Evolutionary conservation across 2,888 invertebrate species (phyloP).

Genomic region (Limenitis camilla): DNA sequence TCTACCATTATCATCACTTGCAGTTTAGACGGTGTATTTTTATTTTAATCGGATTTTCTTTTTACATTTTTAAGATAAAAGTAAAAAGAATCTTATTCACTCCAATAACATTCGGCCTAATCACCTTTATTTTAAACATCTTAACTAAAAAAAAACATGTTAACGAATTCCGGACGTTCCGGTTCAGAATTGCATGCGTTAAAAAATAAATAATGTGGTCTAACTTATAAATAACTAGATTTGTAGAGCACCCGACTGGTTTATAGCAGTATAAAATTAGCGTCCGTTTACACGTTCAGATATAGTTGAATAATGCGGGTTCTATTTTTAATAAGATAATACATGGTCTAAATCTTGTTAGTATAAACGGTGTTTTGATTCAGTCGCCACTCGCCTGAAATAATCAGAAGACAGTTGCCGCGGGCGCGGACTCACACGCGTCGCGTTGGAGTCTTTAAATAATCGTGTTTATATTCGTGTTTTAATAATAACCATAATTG

Average conservation of each 20-base stretch:
- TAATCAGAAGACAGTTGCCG: slow-evolving; percentile 37
- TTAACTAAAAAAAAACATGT: slow-evolving; percentile 22
- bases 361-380: slow-evolving; percentile 20
- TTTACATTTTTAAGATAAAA: too few relatives aligned
- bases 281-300: slow-evolving; percentile 21
- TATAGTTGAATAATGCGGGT: background rate
- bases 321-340: slow-evolving; percentile 1
- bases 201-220: slow-evolving; percentile 30
- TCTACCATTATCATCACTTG: too few relatives aligned
- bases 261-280: slow-evolving; percentile 30
- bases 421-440: slow-evolving; percentile 25
- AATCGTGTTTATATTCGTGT: background rate
- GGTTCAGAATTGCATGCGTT: slow-evolving; percentile 41
- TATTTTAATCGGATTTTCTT: too few relatives aligned
- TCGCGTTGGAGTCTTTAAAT: background rate
- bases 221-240: slow-evolving; percentile 59
- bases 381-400: slow-evolving; percentile 34
- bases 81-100: too few relatives aligned
- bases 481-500: background rate
- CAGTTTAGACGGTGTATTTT: too few relatives aligned
- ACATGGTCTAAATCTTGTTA: slow-evolving; percentile 12
- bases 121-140: slow-evolving; percentile 27
- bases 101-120: slow-evolving; percentile 18
- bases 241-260: slow-evolving; percentile 49
- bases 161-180: slow-evolving; percentile 21